Percentiles rank a stretch among this genome's conserved stretches.
These are phyloP conservation scores for Papilio demoleus DNA, from an alignment of 2,888 invertebrate species.

Conservation along the genomic window DNA sequence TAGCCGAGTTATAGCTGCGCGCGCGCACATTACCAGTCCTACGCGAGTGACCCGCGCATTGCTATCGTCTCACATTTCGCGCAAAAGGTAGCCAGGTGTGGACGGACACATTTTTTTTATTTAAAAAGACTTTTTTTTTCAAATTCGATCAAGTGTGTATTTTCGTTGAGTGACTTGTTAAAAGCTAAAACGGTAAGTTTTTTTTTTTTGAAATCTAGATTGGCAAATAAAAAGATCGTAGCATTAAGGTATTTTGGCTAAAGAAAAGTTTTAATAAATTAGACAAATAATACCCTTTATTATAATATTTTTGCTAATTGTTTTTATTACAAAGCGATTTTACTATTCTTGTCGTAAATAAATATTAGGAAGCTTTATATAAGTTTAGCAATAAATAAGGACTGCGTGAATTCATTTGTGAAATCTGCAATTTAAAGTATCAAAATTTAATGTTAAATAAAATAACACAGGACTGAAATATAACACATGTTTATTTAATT, in stretches of 20 bases:
- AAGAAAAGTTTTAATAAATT: not conserved
- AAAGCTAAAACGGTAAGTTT: conserved; percentile 27
- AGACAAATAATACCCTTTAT: not conserved
- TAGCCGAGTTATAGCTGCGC: conserved; percentile 64
- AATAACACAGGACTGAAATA: too few species aligned
- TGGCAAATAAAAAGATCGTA: too few species aligned
- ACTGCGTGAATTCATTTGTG: too few species aligned
- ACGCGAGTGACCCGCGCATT: conserved; percentile 64
- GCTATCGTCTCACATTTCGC: conserved; percentile 61
- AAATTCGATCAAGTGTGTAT: conserved; percentile 62
- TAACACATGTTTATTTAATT: too few species aligned
- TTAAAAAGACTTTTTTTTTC: conserved; percentile 50
- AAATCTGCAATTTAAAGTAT: too few species aligned
- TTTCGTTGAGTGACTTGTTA: conserved; percentile 52
- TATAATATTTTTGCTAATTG: not conserved
- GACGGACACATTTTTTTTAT: conserved; percentile 43
- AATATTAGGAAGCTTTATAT: not conserved
- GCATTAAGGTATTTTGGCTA: too few species aligned
- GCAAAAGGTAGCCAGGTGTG: conserved; percentile 50
- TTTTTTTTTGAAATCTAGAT: too few species aligned
- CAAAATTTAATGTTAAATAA: too few species aligned
- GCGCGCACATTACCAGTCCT: conserved; percentile 73
- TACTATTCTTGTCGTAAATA: not conserved
- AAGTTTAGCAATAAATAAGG: too few species aligned
- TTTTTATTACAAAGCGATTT: not conserved